Base-by-base conservation (phyloP, 2,113 vertebrate genomes). In the Pyrgilauda ruficollis region DNA sequence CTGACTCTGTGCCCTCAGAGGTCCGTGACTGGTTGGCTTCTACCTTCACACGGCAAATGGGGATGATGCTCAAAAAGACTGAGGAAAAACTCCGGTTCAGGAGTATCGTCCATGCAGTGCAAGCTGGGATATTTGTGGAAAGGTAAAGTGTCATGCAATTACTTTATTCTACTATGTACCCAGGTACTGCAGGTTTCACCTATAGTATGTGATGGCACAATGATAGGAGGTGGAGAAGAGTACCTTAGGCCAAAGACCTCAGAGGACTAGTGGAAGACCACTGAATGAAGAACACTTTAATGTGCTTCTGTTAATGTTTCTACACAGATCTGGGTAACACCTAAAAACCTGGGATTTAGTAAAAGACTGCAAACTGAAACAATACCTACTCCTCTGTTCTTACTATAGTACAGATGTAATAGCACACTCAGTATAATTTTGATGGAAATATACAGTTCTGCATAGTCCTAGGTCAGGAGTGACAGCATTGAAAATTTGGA, bases 71-170 rank as follows among this genome's bases (percentile, higher is more conserved):
- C 64, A 98, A 98, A 68, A 98, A 98, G 69, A 99, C 98, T 0
- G 99, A 99, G 69, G 99, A 99, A 91, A 99, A 99, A 59, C 99
- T 99, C 1, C 97, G 99, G 9, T 99, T 99, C 97, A 98, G 99
- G 80, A 99, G 98, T 97, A 99, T 99, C 0, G 99, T 99, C 59
- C 99, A 99, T 16, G 99, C 99, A 7, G 99, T 99, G 52, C 99
- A 99, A 97, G 99, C 99, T 72, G 99, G 99, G 52, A 99, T 99
- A 97, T 99, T 99, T 93, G 99, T 99, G 31, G 99, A 99, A 97
- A 99, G 99, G 99, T 99, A 97, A 97, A 59, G 31, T 27, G 39
- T 5, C 7, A 30, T 52, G 9, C 41, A 35, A 84, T 39, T 56
- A 10, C 31, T 41, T 84, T 73, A 47, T 61, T 80, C 23, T 73